phyloP scores from a whole-genome alignment of 2,797 vertebrate genomes.

The Aplochiton taeniatus region DNA sequence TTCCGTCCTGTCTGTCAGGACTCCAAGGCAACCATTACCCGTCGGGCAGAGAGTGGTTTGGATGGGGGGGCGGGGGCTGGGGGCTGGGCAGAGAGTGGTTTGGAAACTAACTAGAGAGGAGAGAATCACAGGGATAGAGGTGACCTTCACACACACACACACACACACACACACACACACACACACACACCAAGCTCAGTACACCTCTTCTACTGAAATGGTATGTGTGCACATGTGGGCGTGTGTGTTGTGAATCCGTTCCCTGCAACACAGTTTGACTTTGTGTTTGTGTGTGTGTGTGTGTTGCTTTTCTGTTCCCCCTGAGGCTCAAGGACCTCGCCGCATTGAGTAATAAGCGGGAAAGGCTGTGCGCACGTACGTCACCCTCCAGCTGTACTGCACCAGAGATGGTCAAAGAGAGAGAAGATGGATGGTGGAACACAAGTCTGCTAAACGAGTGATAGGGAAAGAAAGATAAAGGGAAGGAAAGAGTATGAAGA shows the following conservation, averaged over 20 bases:
- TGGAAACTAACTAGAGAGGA: no score
- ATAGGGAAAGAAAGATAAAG: not conserved
- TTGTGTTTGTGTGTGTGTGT: not conserved
- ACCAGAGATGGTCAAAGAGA: not conserved
- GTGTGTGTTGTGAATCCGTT: not conserved
- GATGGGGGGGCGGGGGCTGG: not conserved
- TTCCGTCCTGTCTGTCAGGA: not conserved
- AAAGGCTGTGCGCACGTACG: not conserved
- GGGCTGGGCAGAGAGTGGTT: no score
- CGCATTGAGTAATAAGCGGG: not conserved
- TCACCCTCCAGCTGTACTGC: not conserved
- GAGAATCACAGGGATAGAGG: constrained; percentile 4
- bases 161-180: not conserved
- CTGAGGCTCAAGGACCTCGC: not conserved
- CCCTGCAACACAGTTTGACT: not conserved
- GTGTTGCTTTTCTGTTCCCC: constrained; percentile 3
- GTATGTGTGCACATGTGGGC: constrained; percentile 17
- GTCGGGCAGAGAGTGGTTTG: no score
- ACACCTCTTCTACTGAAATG: not conserved
- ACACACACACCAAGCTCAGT: not conserved
- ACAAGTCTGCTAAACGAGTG: no score
- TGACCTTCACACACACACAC: constrained; percentile 17
- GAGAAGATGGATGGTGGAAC: not conserved
- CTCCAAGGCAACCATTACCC: not conserved
- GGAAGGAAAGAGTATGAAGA: not conserved